Evolutionary conservation across 2,797 vertebrate species (phyloP), one percentile per base, ranked within the genome.

Genomic region (Microctenopoma lineatum): DNA sequence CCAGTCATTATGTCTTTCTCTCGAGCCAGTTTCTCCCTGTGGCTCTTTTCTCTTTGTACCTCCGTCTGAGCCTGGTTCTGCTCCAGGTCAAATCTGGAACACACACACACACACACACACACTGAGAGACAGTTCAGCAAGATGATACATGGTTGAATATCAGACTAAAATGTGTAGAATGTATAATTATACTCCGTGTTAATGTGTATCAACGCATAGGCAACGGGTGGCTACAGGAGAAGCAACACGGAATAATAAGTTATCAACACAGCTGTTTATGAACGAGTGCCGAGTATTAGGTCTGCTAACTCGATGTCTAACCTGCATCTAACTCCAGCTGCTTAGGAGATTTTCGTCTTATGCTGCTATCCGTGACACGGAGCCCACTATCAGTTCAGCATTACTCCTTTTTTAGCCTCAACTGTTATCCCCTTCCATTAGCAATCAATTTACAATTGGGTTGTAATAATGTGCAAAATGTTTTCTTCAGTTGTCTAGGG

Each of bases 1-100:
- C 94, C 93, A 0, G 95, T 95, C 84, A 99, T 92, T 73, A 94
- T 80, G 62, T 99, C 97, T 87, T 95, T 97, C 86, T 99, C 98
- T 0, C 96, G 91, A 78, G 93, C 92, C 81, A 99, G 88, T 80
- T 96, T 98, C 88, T 99, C 98, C 66, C 95, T 92, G 80, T 94
- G 96, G 73, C 87, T 87, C 84, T 89, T 95, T 81, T 99, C 98
- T 70, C 96, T 91, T 87, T 98, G 96, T 0, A 95, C 93, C 85
- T 99, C 97, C 21, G 96, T 95, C 0, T 97, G 96, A 0, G 95
- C 85, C 87, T 98, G 96, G 0, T 92, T 95, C 89, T 96, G 96
- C 87, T 99, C 98, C 1, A 95, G 76, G 90, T 99, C 98, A 79
- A 98, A 98, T 88, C 98, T 99, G 84, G 5, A 70, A 77, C 32